A percentile compares a stretch with the other conserved stretches of the same genome.
These are phyloP conservation scores for Cairina moschata DNA, from an alignment of 2,113 vertebrate species.

Conservation along the genomic window DNA sequence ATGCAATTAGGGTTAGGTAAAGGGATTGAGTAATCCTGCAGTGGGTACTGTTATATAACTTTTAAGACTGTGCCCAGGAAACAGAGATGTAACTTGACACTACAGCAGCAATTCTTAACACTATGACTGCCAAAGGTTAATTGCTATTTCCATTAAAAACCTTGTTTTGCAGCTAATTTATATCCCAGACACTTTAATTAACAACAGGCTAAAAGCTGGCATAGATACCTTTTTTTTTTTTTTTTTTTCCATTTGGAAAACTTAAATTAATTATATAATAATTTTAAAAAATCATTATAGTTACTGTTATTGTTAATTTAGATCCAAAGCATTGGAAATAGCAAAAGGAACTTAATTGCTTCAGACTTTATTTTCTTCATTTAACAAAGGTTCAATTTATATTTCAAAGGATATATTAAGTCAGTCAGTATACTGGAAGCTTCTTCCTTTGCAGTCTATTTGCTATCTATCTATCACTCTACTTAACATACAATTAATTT, in stretches of 20 bases:
- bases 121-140: conserved; percentile 68
- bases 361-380: neutral
- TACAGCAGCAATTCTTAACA: conserved; percentile 23
- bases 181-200: conserved; percentile 66
- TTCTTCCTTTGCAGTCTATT: neutral
- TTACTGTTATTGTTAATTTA: neutral
- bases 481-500: neutral
- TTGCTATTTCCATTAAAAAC: conserved; percentile 67
- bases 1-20: conserved; percentile 72
- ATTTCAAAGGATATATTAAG: neutral
- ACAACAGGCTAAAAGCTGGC: conserved; percentile 50
- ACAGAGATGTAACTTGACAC: conserved; percentile 67
- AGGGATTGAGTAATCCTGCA: conserved; percentile 70
- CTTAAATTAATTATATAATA: neutral
- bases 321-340: neutral
- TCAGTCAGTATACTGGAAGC: neutral
- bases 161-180: conserved; percentile 66
- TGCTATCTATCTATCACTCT: neutral
- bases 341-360: neutral
- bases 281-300: neutral
- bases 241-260: conserved; percentile 1
- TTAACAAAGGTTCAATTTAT: neutral
- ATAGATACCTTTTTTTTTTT: neutral
- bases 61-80: conserved; percentile 41
- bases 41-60: conserved; percentile 72